Evolutionary conservation across 1,140 invertebrate species (phyloP).

Genomic region (Pseudoatta argentina): DNA sequence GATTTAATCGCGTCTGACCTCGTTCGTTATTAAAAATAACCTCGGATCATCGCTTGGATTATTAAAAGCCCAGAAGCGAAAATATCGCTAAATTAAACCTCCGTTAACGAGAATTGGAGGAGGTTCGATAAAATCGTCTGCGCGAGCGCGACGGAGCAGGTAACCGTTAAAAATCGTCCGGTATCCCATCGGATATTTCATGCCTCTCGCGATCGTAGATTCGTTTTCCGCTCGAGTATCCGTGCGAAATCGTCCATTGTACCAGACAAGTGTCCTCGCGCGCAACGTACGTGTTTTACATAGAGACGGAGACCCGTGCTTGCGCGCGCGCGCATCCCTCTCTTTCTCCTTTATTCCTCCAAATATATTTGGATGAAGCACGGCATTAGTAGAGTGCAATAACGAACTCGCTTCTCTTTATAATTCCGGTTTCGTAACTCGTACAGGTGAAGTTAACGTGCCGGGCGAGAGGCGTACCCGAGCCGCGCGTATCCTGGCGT

Average conservation of each 20-base stretch:
- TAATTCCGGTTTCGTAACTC: slow-evolving; percentile 77
- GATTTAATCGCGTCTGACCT: neutral
- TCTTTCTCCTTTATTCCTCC: slow-evolving; percentile 51
- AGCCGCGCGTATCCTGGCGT: slow-evolving; percentile 94
- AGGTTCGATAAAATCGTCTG: slow-evolving; percentile 24
- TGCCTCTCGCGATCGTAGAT: slow-evolving; percentile 47
- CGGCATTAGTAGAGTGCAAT: slow-evolving; percentile 54
- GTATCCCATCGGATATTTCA: slow-evolving; percentile 50
- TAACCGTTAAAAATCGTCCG: slow-evolving; percentile 44
- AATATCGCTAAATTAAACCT: slow-evolving; percentile 22
- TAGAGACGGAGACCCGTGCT: slow-evolving; percentile 22
- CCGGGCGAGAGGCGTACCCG: slow-evolving; percentile 93
- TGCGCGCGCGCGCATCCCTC: neutral
- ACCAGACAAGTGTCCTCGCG: slow-evolving; percentile 54
- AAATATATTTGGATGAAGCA: slow-evolving; percentile 67
- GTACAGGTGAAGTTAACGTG: slow-evolving; percentile 87
- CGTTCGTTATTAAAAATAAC: neutral
- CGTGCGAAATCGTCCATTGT: slow-evolving; percentile 33
- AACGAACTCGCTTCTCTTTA: slow-evolving; percentile 75
- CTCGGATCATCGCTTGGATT: neutral
- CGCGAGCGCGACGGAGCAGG: neutral
- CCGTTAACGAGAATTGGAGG: slow-evolving; percentile 50
- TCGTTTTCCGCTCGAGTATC: slow-evolving; percentile 55
- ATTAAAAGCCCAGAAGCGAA: slow-evolving; percentile 19
- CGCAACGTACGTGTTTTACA: slow-evolving; percentile 61